Evolutionary conservation across 2,113 vertebrate genomes (phyloP).

Genomic region (Neotoma lepida): DNA sequence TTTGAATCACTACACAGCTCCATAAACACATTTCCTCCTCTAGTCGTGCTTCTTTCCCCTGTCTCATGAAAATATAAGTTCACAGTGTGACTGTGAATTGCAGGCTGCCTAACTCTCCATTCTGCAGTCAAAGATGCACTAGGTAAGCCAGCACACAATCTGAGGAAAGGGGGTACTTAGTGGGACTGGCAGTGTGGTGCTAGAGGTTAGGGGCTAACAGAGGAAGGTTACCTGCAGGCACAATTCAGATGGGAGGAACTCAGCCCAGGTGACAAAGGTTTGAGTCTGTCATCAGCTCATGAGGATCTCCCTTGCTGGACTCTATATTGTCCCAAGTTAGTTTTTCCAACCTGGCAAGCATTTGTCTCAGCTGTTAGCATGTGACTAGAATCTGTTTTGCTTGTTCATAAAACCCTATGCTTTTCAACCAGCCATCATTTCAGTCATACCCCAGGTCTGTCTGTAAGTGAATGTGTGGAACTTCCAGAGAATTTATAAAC

Average conservation of each 20-base stretch:
- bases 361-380: neutral
- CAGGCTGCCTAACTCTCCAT: neutral
- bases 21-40: slow-evolving; percentile 44
- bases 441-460: neutral
- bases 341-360: neutral
- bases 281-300: accelerated
- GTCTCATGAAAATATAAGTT: slow-evolving; percentile 30
- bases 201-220: too few species aligned
- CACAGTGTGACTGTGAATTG: slow-evolving; percentile 20
- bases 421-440: neutral
- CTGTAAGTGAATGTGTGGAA: neutral
- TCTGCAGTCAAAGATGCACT: neutral
- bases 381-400: neutral
- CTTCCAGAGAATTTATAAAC: neutral
- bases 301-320: neutral
- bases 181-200: accelerated
- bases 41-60: too few species aligned
- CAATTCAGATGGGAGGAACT: neutral
- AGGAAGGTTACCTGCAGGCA: neutral
- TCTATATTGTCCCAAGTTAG: neutral
- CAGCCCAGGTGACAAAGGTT: neutral
- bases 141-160: neutral
- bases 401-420: neutral
- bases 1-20: slow-evolving; percentile 42
- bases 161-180: neutral